A percentile compares a stretch with the other conserved stretches of the same genome.
Conservation (phyloP, 1,140 invertebrate species). For the Notospermus geniculatus region DNA sequence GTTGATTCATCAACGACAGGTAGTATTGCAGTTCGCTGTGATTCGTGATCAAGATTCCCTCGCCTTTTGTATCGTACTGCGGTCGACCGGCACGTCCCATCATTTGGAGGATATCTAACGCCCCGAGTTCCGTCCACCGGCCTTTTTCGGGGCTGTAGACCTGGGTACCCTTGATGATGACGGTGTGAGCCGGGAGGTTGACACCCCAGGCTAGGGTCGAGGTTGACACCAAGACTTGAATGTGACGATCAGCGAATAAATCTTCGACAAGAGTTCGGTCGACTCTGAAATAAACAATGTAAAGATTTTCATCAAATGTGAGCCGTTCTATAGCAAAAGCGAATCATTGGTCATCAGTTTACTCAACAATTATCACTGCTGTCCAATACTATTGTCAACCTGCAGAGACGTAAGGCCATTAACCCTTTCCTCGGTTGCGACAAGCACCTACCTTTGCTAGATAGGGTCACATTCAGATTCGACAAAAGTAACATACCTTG, state of each 20-base stretch:
- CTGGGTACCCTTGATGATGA: constrained; percentile 99
- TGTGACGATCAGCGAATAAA: constrained; percentile 96
- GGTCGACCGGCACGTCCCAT: constrained; percentile 94
- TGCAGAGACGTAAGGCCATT: too few species aligned
- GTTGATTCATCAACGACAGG: constrained; percentile 95
- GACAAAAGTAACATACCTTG: constrained; percentile 51
- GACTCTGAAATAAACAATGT: constrained; percentile 63
- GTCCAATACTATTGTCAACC: too few species aligned
- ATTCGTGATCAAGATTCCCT: constrained; percentile 98
- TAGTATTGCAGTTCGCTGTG: constrained; percentile 99
- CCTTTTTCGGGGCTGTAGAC: constrained; percentile 99
- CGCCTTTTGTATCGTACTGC: constrained; percentile 98
- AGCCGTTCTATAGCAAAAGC: too few species aligned
- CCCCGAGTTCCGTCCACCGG: constrained; percentile 94
- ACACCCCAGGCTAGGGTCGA: constrained; percentile 99
- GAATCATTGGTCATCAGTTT: too few species aligned
- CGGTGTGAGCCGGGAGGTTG: constrained; percentile 97
- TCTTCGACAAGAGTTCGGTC: constrained; percentile 98
- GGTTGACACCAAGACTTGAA: constrained; percentile 96
- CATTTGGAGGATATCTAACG: constrained; percentile 97
- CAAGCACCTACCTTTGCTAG: too few species aligned
- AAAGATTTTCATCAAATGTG: too few species aligned
- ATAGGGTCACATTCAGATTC: too few species aligned
- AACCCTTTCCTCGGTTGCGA: too few species aligned
- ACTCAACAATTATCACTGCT: too few species aligned